A percentile compares a stretch with the other conserved stretches of the same genome.
Conservation (phyloP, 2,797 vertebrate genomes). For the Chelmon rostratus region DNA sequence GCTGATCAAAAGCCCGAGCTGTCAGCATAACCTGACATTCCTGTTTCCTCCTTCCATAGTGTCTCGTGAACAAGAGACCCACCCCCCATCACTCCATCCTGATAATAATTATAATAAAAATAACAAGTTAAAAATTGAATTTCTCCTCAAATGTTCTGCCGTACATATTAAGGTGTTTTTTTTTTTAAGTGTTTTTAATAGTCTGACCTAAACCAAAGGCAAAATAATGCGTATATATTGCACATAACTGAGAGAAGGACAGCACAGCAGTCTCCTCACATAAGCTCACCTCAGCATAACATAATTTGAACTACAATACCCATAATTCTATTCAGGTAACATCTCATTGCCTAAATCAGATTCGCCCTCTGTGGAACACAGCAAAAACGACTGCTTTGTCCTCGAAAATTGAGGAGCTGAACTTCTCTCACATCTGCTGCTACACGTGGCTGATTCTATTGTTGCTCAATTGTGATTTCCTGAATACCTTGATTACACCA, state of each 20-base stretch:
- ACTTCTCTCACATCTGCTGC: conserved; percentile 71
- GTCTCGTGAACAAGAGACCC: conserved; percentile 39
- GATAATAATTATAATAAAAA: background rate
- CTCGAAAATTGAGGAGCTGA: conserved; percentile 75
- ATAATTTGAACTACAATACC: conserved; percentile 61
- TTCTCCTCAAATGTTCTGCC: background rate
- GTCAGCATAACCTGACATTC: conserved; percentile 73
- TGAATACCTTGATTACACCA: conserved; percentile 77
- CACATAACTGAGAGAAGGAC: background rate
- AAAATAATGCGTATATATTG: background rate
- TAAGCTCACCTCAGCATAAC: conserved; percentile 38
- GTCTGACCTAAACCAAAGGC: conserved; percentile 7
- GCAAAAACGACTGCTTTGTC: conserved; percentile 78
- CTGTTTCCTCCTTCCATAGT: conserved; percentile 42
- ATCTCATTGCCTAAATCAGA: conserved; percentile 62
- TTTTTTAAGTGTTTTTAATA: background rate
- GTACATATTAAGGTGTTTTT: background rate
- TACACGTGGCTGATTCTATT: conserved; percentile 77
- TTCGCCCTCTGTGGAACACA: conserved; percentile 61
- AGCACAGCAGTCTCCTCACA: conserved; percentile 22
- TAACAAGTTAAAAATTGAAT: background rate
- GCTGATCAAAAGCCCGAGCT: conserved; percentile 82
- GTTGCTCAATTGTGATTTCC: conserved; percentile 74
- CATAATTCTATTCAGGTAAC: conserved; percentile 66
- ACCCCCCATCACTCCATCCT: conserved; percentile 18